Percentiles rank a stretch among this genome's conserved stretches.
Evolutionary conservation across 2,113 vertebrate species (phyloP).

Genomic region (Gymnocephalus cernua): DNA sequence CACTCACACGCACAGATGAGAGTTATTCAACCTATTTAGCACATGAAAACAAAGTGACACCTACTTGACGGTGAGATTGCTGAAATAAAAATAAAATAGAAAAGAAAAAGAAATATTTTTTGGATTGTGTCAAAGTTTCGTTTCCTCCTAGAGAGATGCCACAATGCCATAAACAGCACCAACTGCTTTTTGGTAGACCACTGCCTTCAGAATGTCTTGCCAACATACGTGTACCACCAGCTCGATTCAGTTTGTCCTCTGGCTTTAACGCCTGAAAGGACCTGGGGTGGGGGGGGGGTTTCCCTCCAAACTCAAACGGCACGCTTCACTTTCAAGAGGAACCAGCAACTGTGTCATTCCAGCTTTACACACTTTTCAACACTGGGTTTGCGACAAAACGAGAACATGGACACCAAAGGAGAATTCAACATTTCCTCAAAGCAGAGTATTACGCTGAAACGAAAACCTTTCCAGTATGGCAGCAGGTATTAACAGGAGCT

Average conservation of each 20-base stretch:
- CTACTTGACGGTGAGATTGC: neutral
- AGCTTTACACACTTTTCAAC: conserved; percentile 1
- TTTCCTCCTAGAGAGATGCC: neutral
- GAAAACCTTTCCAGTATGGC: neutral
- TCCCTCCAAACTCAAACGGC: conserved; percentile 23
- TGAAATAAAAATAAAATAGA: neutral
- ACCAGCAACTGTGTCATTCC: conserved; percentile 6
- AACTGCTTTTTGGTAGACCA: neutral
- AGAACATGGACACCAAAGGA: conserved; percentile 15
- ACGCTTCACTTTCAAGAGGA: conserved; percentile 41
- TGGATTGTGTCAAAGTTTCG: neutral
- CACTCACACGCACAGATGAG: neutral
- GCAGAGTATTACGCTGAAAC: neutral
- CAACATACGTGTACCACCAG: neutral
- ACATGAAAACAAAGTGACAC: neutral
- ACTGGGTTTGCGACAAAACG: conserved; percentile 6
- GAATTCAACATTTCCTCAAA: conserved; percentile 30
- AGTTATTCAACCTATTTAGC: neutral
- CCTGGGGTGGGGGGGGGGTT: neutral
- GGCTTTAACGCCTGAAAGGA: no score
- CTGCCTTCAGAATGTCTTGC: neutral
- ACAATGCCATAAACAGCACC: neutral
- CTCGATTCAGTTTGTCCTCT: no score
- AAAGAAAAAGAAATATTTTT: no score
- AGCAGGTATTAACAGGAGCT: neutral